Conservation (phyloP, 2,113 vertebrate genomes). For the Aphelocoma coerulescens region DNA sequence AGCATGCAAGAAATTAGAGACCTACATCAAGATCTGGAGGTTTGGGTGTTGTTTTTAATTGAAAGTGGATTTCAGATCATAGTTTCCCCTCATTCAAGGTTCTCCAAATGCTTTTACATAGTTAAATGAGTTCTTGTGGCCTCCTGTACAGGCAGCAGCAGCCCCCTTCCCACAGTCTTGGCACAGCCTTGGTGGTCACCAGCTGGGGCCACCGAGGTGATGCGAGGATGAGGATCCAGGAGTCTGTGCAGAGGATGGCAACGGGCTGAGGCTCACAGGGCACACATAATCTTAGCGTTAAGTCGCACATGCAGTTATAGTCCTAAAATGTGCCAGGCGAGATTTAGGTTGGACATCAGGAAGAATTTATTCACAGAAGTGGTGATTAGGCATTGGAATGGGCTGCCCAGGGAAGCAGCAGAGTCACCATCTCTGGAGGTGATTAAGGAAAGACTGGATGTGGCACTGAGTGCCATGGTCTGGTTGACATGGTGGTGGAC, state of each 20-base stretch:
- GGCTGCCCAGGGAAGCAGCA: not conserved
- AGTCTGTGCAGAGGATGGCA: fast-evolving
- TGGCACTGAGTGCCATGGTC: not conserved
- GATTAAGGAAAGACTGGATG: not conserved
- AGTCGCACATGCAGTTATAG: not conserved
- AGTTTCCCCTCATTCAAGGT: not conserved
- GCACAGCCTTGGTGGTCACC: not conserved
- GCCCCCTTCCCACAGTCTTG: not conserved
- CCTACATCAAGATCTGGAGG: constrained; percentile 39
- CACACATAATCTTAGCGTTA: not conserved
- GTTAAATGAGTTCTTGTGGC: not conserved
- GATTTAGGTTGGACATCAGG: not conserved
- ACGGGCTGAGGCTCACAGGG: not conserved
- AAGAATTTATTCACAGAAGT: not conserved
- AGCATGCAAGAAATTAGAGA: constrained; percentile 41
- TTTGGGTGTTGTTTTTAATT: not conserved
- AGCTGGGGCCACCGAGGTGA: fast-evolving
- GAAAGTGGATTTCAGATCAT: not conserved
- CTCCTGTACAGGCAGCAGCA: not conserved
- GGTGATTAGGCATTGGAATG: not conserved
- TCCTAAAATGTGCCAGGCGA: not conserved
- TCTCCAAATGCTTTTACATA: not conserved
- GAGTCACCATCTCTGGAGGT: too few species aligned
- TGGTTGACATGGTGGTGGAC: not conserved
- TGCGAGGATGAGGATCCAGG: fast-evolving